Base-by-base conservation (phyloP, 2,888 invertebrate species). In the Mesorhabditis sp. region DNA sequence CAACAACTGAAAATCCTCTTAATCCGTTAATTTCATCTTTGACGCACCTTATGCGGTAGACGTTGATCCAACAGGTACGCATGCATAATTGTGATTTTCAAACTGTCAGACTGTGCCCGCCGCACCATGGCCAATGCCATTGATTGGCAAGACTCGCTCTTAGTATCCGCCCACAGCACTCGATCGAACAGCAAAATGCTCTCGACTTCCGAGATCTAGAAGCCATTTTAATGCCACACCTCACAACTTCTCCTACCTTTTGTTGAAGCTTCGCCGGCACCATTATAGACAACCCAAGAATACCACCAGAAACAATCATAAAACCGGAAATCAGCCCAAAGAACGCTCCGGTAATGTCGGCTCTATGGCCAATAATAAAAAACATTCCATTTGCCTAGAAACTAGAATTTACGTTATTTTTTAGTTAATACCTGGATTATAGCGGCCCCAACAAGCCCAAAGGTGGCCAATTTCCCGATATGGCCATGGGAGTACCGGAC, bases 341-440 rank as follows among this genome's bases (percentile, higher is more conserved):
- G n/a, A 50, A 50, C n/a, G 58, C 58, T 50, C 10, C 10, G 2
- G 58, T 13, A 10, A 50, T 50, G 7, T 50, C 58, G 7, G 7
- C 58, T 50, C 58, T 10, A 50, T 50, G 58, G n/a, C 58, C 58
- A 10, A 50, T 50, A 10, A 50, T 13, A 13, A 50, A 50, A n/a
- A 50, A 50, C 10, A 50, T 50, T 10, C 58, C 58, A 50, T 50
- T 50, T n/a, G n/a, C 58, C 58, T 50, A 50, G 58, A 50, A 50
- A 50, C 7, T 13, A 50, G 58, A 50, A 50, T 50, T 50, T 10
- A 50, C 7, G n/a, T 10, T 13, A 50, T 13, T 13, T 50, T 50
- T 50, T 50, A n/a, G n/a, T 13, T 50, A 10, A 50, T 13, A 50
- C 58, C 58, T 50, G 58, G 10, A 50, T 50, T 10, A 50, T 10